Evolutionary conservation across 2,888 invertebrate species (phyloP).

Genomic region (Epinotia brunnichana): DNA sequence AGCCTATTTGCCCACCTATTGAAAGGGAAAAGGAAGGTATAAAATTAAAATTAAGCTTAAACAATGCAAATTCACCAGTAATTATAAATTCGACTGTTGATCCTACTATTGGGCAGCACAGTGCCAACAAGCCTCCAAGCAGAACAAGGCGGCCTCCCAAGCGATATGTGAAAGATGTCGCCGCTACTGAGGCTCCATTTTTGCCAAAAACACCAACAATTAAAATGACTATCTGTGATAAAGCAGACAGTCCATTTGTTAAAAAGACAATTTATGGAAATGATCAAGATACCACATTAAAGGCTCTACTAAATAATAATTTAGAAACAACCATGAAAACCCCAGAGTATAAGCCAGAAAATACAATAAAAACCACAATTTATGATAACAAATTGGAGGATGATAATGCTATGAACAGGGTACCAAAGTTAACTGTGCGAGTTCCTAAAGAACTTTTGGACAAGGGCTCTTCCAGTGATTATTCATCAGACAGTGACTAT

Average conservation of each 20-base stretch:
- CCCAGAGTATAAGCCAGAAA: conserved; percentile 69
- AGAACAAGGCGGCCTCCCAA: conserved; percentile 74
- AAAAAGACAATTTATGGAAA: conserved; percentile 77
- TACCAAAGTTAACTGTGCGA: conserved; percentile 88
- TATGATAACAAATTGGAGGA: conserved; percentile 79
- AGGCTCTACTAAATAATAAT: conserved; percentile 74
- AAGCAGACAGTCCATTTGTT: conserved; percentile 78
- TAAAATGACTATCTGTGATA: conserved; percentile 81
- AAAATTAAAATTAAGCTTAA: conserved; percentile 77
- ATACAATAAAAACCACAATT: conserved; percentile 74
- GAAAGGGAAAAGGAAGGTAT: conserved; percentile 76
- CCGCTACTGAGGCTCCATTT: conserved; percentile 49
- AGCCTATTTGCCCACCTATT: conserved; percentile 53
- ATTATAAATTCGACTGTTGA: conserved; percentile 81
- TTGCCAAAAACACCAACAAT: conserved; percentile 70
- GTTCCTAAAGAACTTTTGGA: conserved; percentile 85
- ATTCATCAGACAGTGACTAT: conserved; percentile 84
- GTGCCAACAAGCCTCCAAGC: conserved; percentile 69
- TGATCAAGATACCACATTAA: conserved; percentile 70
- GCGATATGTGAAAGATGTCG: conserved; percentile 69
- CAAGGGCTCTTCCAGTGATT: conserved; percentile 80
- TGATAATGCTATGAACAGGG: conserved; percentile 80
- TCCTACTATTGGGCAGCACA: conserved; percentile 73
- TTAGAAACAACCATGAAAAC: conserved; percentile 60
- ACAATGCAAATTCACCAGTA: conserved; percentile 79